These are phyloP conservation scores for Drosophila dives DNA, from an alignment of 2,888 invertebrate genomes.

Conservation along the genomic window DNA sequence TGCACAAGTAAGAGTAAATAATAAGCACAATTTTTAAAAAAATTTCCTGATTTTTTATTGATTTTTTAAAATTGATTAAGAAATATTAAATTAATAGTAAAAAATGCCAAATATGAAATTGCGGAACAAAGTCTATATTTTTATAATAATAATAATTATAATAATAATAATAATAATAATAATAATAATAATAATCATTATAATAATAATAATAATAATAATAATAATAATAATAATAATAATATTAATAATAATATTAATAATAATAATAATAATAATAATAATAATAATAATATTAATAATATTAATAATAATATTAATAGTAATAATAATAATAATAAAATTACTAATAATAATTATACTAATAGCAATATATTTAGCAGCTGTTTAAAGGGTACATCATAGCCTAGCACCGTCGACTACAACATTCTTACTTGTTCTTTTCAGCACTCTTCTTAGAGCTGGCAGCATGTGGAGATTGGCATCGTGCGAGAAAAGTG, in stretches of 20 bases:
- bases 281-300: too few relatives aligned
- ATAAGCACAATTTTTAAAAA: accelerated
- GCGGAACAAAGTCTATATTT: not conserved
- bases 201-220: too few relatives aligned
- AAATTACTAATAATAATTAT: too few relatives aligned
- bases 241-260: too few relatives aligned
- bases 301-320: not conserved
- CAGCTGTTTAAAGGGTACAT: not conserved
- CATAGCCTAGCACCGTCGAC: not conserved
- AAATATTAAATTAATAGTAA: accelerated
- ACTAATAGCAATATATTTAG: accelerated
- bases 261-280: too few relatives aligned
- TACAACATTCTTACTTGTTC: not conserved
- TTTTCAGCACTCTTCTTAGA: not conserved
- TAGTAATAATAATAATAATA: too few relatives aligned
- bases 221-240: too few relatives aligned
- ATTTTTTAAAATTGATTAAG: not conserved
- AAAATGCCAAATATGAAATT: not conserved
- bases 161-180: too few relatives aligned
- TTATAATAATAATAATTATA: too few relatives aligned
- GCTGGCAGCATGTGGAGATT: not conserved
- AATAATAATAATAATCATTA: too few relatives aligned
- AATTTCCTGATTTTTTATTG: not conserved
- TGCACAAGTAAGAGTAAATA: not conserved
- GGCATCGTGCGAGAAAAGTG: not conserved